Evolutionary conservation across 2,113 vertebrate species (phyloP), one percentile per base, ranked within the genome.

Genomic region (Saguinus midas): DNA sequence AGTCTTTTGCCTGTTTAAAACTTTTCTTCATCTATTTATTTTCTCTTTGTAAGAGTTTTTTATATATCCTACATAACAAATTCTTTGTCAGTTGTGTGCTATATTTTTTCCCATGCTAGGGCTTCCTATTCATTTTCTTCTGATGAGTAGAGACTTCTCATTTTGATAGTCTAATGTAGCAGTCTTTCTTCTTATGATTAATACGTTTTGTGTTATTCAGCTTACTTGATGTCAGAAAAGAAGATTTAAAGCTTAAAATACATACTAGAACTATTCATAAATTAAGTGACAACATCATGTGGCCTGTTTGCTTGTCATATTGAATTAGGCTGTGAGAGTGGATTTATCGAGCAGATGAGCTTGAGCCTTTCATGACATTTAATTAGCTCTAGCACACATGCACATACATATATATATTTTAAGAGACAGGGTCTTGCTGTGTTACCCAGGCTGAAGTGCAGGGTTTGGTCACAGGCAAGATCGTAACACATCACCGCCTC

Each of bases 211-310:
- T 82, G 52, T 79, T 95, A 43, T 48, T 88, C 80, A 93, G 8
- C 40, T 94, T 96, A 80, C 78, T 95, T 94, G 32, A 96, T 94
- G 72, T 96, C n/a, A 94, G 70, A 75, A 73, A 70, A 70, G 52
- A 61, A n/a, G 50, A 83, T 90, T 78, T 52, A 96, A 27, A 93
- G 73, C 55, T 94, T 92, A 73, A 83, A 87, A 72, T 78, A 64
- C 50, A 17, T 86, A 32, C 37, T 92, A 45, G 81, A 89, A 84
- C 79, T 79, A 48, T 79, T 92, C 70, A 88, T 97, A 89, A 96
- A 92, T 61, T 68, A 86, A 90, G 40, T 86, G 27, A 81, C 40
- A 90, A 40, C 55, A 13, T 43, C 66, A 20, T 78, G 86, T 58
- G 43, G 86, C 66, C 58, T 84, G 45, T 93, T 90, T 68, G 27